These are phyloP conservation scores for Graphium colonna DNA, from an alignment of 2,888 invertebrate genomes.

Conservation along the genomic window DNA sequence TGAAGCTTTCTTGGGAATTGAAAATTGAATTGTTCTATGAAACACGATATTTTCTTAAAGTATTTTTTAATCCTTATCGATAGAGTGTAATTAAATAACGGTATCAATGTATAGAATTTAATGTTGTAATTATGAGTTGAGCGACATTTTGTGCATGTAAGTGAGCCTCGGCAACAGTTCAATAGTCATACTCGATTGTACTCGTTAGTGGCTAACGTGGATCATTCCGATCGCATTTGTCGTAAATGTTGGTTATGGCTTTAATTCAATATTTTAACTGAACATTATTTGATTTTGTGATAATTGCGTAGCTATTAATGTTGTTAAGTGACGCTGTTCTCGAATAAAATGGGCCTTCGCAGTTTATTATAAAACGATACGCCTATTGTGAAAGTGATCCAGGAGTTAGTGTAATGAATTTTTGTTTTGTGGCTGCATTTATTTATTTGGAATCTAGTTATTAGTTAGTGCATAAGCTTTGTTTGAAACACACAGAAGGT, in stretches of 20 bases:
- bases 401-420: constrained; percentile 18
- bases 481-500: constrained; percentile 21
- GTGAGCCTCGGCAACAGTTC: constrained; percentile 9
- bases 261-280: constrained; percentile 42
- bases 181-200: constrained; percentile 26
- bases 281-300: constrained; percentile 26
- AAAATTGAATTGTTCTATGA: constrained; percentile 54
- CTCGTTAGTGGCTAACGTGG: constrained; percentile 31
- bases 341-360: constrained; percentile 23
- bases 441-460: constrained; percentile 14
- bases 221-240: constrained; percentile 31
- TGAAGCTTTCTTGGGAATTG: constrained; percentile 59
- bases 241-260: constrained; percentile 48
- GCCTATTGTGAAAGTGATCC: constrained; percentile 20
- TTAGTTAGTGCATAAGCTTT: constrained; percentile 17
- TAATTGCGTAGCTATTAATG: constrained; percentile 35
- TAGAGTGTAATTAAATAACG: constrained; percentile 37
- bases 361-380: constrained; percentile 18
- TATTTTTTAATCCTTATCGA: constrained; percentile 37
- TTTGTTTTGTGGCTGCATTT: constrained; percentile 22
- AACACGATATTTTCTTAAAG: constrained; percentile 69
- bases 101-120: constrained; percentile 23
- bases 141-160: neutral
- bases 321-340: constrained; percentile 26
- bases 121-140: neutral